phyloP scores from a whole-genome alignment of 2,888 invertebrate species.

The Nysson spinosus region DNA sequence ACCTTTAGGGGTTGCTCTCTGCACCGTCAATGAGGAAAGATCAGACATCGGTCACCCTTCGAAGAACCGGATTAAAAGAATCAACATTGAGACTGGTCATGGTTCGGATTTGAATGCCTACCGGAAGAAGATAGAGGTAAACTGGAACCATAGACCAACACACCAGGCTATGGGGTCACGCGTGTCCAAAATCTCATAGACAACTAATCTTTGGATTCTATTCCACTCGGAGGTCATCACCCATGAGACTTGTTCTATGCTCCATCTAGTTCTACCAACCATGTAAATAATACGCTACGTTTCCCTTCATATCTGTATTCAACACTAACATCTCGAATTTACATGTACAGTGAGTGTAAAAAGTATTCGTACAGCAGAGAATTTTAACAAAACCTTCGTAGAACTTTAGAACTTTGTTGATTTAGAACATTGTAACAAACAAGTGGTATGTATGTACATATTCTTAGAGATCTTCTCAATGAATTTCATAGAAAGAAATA shows the following conservation, averaged over 20 bases:
- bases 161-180: constrained; percentile 60
- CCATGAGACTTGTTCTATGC: constrained; percentile 30
- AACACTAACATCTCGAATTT: too few relatives aligned
- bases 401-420: too few relatives aligned
- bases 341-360: too few relatives aligned
- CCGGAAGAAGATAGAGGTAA: constrained; percentile 26
- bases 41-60: constrained; percentile 8
- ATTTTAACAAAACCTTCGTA: too few relatives aligned
- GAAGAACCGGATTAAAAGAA: constrained; percentile 64
- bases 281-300: not conserved
- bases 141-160: constrained; percentile 55
- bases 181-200: constrained; percentile 55
- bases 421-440: too few relatives aligned
- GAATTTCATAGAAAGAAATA: too few relatives aligned
- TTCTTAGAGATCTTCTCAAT: too few relatives aligned
- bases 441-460: too few relatives aligned
- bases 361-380: too few relatives aligned
- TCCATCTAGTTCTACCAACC: constrained; percentile 21
- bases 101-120: constrained; percentile 53
- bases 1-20: constrained; percentile 24
- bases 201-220: constrained; percentile 34
- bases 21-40: constrained; percentile 36
- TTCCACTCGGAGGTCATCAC: constrained; percentile 36
- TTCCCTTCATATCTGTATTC: too few relatives aligned
- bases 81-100: constrained; percentile 75